Evolutionary conservation across 1,140 invertebrate genomes (phyloP).

Genomic region (Caenorhabditis remanei): DNA sequence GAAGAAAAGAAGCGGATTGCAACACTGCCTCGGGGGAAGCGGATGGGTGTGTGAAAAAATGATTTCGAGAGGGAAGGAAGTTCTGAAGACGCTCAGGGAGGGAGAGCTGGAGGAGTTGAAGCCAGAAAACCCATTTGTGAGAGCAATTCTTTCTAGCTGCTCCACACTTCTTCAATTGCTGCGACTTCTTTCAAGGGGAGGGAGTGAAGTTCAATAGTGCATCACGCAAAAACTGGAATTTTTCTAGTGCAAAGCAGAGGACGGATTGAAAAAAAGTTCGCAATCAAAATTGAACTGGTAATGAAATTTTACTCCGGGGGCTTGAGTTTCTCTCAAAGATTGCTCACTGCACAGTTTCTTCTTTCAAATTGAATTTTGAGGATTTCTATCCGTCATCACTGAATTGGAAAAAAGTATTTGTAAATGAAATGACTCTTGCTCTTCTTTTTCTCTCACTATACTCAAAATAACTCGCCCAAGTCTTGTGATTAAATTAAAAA

Average conservation of each 20-base stretch:
- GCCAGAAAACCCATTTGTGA: slow-evolving; percentile 46
- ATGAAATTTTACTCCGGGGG: background rate
- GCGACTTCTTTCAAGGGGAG: slow-evolving; percentile 6
- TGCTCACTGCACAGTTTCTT: background rate
- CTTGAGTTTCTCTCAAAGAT: background rate
- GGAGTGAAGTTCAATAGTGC: slow-evolving; percentile 18
- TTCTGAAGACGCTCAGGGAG: background rate
- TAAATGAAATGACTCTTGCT: background rate
- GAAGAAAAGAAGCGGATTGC: slow-evolving; percentile 19
- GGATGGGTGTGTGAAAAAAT: slow-evolving; percentile 34
- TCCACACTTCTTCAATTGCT: slow-evolving; percentile 44
- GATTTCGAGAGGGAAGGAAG: slow-evolving; percentile 25
- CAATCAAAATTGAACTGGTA: slow-evolving; percentile 43
- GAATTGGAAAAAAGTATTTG: background rate
- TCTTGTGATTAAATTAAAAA: slow-evolving; percentile 18
- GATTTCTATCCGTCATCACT: background rate
- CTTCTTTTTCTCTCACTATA: background rate
- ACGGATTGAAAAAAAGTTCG: background rate
- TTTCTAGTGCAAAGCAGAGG: background rate
- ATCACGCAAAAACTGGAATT: slow-evolving; percentile 27
- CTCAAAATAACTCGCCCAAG: slow-evolving; percentile 3
- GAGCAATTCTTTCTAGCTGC: slow-evolving; percentile 51
- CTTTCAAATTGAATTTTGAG: background rate
- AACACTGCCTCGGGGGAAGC: slow-evolving; percentile 44
- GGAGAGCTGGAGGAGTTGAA: background rate